These are phyloP conservation scores for Papilio glaucus DNA, from an alignment of 1,140 invertebrate genomes.

Conservation along the genomic window DNA sequence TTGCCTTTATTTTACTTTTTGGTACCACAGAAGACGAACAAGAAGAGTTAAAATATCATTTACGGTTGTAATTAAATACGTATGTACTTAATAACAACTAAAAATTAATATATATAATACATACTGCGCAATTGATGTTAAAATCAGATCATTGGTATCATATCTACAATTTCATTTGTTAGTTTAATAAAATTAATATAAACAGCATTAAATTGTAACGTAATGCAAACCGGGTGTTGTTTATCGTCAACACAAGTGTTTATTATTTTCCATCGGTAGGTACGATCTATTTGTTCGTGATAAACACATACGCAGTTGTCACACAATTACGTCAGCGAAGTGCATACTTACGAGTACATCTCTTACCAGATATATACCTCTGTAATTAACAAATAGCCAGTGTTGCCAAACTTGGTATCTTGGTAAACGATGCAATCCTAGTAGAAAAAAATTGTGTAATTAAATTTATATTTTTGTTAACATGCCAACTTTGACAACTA, in stretches of 20 bases:
- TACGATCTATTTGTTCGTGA: constrained; percentile 19
- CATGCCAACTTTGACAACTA: too few relatives aligned
- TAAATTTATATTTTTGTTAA: too few relatives aligned
- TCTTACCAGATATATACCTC: background rate
- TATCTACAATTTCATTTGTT: background rate
- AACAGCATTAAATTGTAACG: constrained; percentile 14
- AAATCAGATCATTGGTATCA: background rate
- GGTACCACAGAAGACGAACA: too few relatives aligned
- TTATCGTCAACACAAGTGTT: constrained; percentile 17
- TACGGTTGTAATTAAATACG: too few relatives aligned
- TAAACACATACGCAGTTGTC: constrained; percentile 22
- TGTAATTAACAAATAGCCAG: background rate
- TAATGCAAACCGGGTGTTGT: constrained; percentile 19
- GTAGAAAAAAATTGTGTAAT: too few relatives aligned
- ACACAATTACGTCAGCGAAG: constrained; percentile 6
- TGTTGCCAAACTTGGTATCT: background rate
- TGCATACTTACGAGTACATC: constrained; percentile 22
- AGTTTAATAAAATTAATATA: background rate
- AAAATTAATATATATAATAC: too few relatives aligned
- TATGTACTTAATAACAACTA: background rate
- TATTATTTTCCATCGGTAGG: constrained; percentile 11
- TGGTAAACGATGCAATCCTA: too few relatives aligned
- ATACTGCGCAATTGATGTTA: background rate
- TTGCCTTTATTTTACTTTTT: too few relatives aligned
- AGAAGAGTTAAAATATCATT: too few relatives aligned